phyloP scores from a whole-genome alignment of 2,797 vertebrate genomes.

The Pseudochirops corinnae region DNA sequence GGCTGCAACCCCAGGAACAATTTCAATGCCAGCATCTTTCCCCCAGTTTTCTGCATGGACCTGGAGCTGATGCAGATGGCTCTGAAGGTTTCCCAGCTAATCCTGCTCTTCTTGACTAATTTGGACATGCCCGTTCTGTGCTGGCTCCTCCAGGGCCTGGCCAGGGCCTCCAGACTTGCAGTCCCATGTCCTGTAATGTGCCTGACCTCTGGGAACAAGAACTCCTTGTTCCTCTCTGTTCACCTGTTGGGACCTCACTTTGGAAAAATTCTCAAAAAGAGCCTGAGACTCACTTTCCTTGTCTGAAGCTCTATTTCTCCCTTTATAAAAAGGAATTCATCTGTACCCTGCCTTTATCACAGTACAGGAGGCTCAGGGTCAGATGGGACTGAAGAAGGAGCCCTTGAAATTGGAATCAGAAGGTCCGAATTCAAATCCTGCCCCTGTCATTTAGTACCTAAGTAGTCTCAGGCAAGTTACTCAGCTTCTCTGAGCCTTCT shows the following conservation, averaged over 20 bases:
- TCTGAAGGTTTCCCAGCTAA: conserved; percentile 25
- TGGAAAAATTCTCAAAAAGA: background rate
- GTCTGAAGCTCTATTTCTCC: background rate
- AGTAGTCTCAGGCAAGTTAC: background rate
- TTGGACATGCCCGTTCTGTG: background rate
- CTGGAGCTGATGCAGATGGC: conserved; percentile 35
- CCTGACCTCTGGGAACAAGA: background rate
- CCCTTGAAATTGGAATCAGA: background rate
- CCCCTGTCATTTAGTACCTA: background rate
- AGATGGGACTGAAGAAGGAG: background rate
- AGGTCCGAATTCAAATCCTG: background rate
- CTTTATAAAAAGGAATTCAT: background rate
- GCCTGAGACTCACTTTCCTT: conserved; percentile 27
- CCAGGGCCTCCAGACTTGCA: background rate
- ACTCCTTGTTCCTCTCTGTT: background rate
- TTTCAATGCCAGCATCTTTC: conserved; percentile 58
- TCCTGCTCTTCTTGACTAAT: conserved; percentile 31
- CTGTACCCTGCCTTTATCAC: fast-evolving
- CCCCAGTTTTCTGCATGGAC: conserved; percentile 52
- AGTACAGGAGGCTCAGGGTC: background rate
- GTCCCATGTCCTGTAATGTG: background rate
- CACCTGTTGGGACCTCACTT: background rate
- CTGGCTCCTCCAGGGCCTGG: conserved; percentile 30
- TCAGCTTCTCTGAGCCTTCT: background rate
- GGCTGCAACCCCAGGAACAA: background rate